phyloP scores from a whole-genome alignment of 2,113 vertebrate species.

The Urocynchramus pylzowi region DNA sequence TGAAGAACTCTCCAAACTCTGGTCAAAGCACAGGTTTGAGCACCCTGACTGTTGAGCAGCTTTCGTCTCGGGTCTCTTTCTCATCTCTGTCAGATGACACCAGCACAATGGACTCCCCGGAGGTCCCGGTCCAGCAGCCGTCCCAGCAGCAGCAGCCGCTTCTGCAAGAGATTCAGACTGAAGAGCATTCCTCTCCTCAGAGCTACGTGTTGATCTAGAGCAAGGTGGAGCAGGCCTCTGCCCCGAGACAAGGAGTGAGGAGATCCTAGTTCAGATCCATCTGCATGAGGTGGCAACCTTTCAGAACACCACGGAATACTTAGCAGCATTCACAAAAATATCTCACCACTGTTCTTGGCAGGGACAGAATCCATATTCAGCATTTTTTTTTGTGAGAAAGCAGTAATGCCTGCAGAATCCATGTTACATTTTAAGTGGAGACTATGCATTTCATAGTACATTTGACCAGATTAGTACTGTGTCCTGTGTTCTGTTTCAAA shows the following conservation, averaged over 20 bases:
- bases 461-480: slow-evolving; percentile 84
- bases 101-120: slow-evolving; percentile 82
- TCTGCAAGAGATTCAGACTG: slow-evolving; percentile 72
- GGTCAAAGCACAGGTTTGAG: slow-evolving; percentile 71
- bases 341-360: slow-evolving; percentile 77
- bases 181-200: slow-evolving; percentile 81
- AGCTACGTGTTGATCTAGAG: slow-evolving; percentile 83
- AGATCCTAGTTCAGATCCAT: slow-evolving; percentile 51
- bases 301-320: slow-evolving; percentile 67
- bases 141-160: slow-evolving; percentile 70
- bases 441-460: slow-evolving; percentile 89
- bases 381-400: slow-evolving; percentile 72
- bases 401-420: slow-evolving; percentile 73
- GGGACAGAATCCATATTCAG: slow-evolving; percentile 72
- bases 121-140: slow-evolving; percentile 66
- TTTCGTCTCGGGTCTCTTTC: slow-evolving; percentile 84
- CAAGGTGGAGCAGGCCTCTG: slow-evolving; percentile 79
- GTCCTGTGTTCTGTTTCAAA: slow-evolving; percentile 86
- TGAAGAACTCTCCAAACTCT: slow-evolving; percentile 74
- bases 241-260: slow-evolving; percentile 21
- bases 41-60: slow-evolving; percentile 76
- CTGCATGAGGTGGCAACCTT: slow-evolving; percentile 88
- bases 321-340: slow-evolving; percentile 66
- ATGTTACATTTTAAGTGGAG: slow-evolving; percentile 75
- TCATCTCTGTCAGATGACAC: slow-evolving; percentile 82